A percentile compares a stretch with the other conserved stretches of the same genome.
Evolutionary conservation across 2,797 vertebrate genomes (phyloP).

Genomic region (Xenopus petersii): DNA sequence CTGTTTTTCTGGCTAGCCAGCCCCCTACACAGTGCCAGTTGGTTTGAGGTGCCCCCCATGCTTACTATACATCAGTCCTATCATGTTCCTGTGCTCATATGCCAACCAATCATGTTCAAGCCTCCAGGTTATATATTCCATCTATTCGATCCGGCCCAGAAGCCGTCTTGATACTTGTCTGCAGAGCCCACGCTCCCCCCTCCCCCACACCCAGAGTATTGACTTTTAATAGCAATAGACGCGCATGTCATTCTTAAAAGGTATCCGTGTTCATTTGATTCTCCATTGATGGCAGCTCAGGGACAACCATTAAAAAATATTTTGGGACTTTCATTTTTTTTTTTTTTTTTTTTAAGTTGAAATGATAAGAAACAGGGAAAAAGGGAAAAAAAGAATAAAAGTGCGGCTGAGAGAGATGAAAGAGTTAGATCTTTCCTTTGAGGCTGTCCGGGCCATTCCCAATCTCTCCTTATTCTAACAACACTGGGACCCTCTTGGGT

Average conservation of each 20-base stretch:
- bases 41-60: too few relatives aligned
- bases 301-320: slow-evolving; percentile 17
- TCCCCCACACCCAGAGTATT: background rate
- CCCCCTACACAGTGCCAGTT: too few relatives aligned
- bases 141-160: too few relatives aligned
- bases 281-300: background rate
- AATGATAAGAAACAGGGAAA: background rate
- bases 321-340: background rate
- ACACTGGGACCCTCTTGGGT: slow-evolving; percentile 61
- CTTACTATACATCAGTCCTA: too few relatives aligned
- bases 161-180: too few relatives aligned
- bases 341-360: too few relatives aligned
- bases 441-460: background rate
- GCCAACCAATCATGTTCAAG: too few relatives aligned
- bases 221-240: background rate
- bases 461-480: slow-evolving; percentile 51
- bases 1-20: too few relatives aligned
- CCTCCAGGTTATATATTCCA: too few relatives aligned
- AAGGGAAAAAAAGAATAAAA: background rate
- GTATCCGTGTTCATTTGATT: slow-evolving; percentile 24
- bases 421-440: slow-evolving; percentile 27
- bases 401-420: slow-evolving; percentile 26
- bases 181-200: background rate
- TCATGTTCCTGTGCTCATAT: too few relatives aligned
- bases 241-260: slow-evolving; percentile 21